phyloP scores from a whole-genome alignment of 2,113 vertebrate genomes.

The Mugil cephalus region DNA sequence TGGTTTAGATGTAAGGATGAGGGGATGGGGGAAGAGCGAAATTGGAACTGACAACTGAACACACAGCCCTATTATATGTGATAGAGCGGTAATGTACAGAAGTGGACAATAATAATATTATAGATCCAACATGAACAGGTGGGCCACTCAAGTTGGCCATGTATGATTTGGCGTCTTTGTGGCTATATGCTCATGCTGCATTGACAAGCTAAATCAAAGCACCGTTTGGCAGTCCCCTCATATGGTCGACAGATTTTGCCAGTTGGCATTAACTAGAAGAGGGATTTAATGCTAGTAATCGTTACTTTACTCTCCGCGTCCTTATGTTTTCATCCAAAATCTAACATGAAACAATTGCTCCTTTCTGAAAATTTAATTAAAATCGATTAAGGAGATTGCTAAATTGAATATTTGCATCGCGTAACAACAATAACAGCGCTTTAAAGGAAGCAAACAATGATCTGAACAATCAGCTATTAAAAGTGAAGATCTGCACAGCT shows the following conservation, averaged over 20 bases:
- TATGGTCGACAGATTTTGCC: constrained; percentile 26
- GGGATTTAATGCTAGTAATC: constrained; percentile 15
- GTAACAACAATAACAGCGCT: constrained; percentile 14
- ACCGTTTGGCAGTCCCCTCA: constrained; percentile 31
- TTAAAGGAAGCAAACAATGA: constrained; percentile 54
- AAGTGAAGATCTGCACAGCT: constrained; percentile 70
- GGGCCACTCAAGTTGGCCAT: constrained; percentile 29
- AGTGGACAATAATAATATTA: constrained; percentile 17
- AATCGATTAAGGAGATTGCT: constrained; percentile 14
- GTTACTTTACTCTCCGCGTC: constrained; percentile 8
- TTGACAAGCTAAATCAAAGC: constrained; percentile 42
- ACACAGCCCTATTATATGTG: constrained; percentile 45
- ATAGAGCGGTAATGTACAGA: constrained; percentile 28
- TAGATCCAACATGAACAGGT: constrained; percentile 50
- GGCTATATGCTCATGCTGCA: constrained; percentile 34
- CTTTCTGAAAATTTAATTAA: constrained; percentile 2
- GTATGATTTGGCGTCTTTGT: constrained; percentile 23
- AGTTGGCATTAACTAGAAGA: constrained; percentile 41
- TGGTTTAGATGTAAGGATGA: constrained; percentile 53
- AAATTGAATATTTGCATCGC: constrained; percentile 30
- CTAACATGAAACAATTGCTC: background rate
- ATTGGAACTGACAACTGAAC: constrained; percentile 58
- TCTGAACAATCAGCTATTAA: constrained; percentile 66
- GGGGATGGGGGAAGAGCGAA: constrained; percentile 20
- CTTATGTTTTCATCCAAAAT: constrained; percentile 15